Conservation (phyloP, 2,797 vertebrate genomes). For the Furcifer pardalis region DNA sequence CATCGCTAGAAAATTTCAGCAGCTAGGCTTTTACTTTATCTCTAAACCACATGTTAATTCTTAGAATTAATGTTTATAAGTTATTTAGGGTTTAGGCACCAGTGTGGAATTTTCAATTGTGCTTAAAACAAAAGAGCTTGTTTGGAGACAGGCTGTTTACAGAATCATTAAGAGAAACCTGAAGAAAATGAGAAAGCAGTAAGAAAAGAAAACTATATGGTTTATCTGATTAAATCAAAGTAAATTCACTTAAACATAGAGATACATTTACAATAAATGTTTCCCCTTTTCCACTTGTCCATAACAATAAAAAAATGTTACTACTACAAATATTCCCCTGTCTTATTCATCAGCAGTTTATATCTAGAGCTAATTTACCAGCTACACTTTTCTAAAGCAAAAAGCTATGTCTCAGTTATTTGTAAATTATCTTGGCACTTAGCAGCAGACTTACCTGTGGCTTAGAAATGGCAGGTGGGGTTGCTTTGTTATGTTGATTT, state of each 20-base stretch:
- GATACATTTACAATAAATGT: constrained; percentile 11
- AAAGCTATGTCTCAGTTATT: neutral
- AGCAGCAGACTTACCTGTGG: neutral
- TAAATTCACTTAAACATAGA: neutral
- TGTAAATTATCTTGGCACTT: neutral
- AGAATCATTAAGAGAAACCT: neutral
- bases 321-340: neutral
- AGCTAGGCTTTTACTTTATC: neutral
- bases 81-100: neutral
- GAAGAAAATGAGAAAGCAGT: neutral
- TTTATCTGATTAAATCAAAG: constrained; percentile 13
- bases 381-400: constrained; percentile 20
- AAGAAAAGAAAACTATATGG: neutral
- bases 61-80: neutral
- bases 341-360: constrained; percentile 22
- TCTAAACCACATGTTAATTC: neutral
- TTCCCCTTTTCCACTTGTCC: constrained; percentile 9
- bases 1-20: neutral
- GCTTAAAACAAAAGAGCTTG: constrained; percentile 1
- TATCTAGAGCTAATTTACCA: constrained; percentile 21
- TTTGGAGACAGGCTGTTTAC: neutral
- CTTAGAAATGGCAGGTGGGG: neutral
- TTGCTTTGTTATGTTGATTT: no score
- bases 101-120: neutral
- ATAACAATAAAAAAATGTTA: constrained; percentile 10